Conservation (phyloP, 2,888 invertebrate species). For the Bruchidius siliquastri region DNA sequence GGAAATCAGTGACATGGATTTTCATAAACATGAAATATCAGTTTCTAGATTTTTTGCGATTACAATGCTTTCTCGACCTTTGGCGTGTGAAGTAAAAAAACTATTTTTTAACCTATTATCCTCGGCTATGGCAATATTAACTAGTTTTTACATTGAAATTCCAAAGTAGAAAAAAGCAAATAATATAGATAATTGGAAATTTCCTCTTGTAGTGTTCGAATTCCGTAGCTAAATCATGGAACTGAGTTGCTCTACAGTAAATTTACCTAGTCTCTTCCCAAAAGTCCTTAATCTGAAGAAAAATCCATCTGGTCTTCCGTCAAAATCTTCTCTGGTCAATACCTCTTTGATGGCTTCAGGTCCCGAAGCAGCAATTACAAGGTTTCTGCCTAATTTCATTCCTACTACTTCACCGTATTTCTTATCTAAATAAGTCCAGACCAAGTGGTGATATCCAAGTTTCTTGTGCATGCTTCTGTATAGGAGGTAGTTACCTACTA, state of each 20-base stretch:
- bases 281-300: slow-evolving; percentile 63
- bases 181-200: no score
- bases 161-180: no score
- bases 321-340: slow-evolving; percentile 59
- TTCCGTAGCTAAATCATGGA: no score
- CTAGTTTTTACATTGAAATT: no score
- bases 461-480: slow-evolving; percentile 41
- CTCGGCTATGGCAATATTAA: no score
- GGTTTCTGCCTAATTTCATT: slow-evolving; percentile 59
- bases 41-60: no score
- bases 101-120: no score
- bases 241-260: not conserved
- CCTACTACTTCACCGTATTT: slow-evolving; percentile 63
- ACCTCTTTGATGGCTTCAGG: slow-evolving; percentile 59
- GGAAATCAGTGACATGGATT: no score
- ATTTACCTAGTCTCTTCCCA: slow-evolving; percentile 60
- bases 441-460: slow-evolving; percentile 55
- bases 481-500: slow-evolving; percentile 51
- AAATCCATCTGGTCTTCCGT: slow-evolving; percentile 67
- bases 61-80: no score
- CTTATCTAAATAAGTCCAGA: slow-evolving; percentile 54
- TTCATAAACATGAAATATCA: no score
- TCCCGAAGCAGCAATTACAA: slow-evolving; percentile 59
- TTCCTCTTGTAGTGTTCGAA: no score
- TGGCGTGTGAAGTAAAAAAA: no score